A percentile compares a stretch with the other conserved stretches of the same genome.
phyloP scores from a whole-genome alignment of 2,888 invertebrate species.

The Epinotia nisella region DNA sequence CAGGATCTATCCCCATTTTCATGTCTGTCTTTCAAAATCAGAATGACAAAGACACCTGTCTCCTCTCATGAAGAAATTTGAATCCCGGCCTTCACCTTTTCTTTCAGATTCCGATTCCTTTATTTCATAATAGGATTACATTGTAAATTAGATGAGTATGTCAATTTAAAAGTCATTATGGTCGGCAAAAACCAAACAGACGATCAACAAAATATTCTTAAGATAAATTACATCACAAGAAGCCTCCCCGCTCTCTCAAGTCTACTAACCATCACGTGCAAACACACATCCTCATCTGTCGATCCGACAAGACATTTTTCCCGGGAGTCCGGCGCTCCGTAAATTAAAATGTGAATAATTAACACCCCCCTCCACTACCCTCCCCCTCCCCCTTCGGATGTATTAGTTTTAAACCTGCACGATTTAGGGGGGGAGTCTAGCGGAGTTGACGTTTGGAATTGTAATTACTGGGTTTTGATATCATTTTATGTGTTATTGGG shows the following conservation, averaged over 20 bases:
- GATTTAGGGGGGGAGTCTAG: conserved; percentile 34
- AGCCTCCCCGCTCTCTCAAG: neutral
- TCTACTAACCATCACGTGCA: conserved; percentile 1
- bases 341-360: conserved; percentile 56
- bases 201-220: too few relatives aligned
- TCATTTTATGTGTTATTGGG: conserved; percentile 34
- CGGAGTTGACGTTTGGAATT: conserved; percentile 38
- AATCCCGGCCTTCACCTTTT: too few relatives aligned
- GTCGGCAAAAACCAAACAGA: too few relatives aligned
- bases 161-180: too few relatives aligned
- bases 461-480: conserved; percentile 38
- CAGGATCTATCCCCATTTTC: too few relatives aligned
- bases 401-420: conserved; percentile 48
- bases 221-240: neutral
- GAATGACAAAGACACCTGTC: too few relatives aligned
- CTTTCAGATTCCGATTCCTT: too few relatives aligned
- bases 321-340: conserved; percentile 45
- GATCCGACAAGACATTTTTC: conserved; percentile 49
- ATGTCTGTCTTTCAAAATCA: too few relatives aligned
- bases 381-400: conserved; percentile 43
- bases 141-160: too few relatives aligned
- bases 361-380: conserved; percentile 45
- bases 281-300: conserved; percentile 41
- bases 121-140: too few relatives aligned
- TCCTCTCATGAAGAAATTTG: too few relatives aligned